Evolutionary conservation across 2,797 vertebrate species (phyloP).

Genomic region (Macropus fuliginosus): DNA sequence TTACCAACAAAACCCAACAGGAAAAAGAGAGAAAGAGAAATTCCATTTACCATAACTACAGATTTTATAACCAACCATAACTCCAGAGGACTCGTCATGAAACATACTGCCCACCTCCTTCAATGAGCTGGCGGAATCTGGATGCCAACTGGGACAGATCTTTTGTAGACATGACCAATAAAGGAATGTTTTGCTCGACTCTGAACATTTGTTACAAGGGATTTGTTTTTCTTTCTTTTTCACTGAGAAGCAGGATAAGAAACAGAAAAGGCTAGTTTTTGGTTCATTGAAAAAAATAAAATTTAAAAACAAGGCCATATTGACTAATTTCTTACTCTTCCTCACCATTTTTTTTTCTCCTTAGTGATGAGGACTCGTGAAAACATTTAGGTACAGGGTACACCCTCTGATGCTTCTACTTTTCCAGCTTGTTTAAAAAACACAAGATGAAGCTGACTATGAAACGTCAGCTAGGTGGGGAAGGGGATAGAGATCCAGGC

Average conservation of each 20-base stretch:
- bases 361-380: too few species aligned
- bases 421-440: slow-evolving; percentile 3
- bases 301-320: too few species aligned
- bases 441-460: slow-evolving; percentile 1
- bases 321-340: too few species aligned
- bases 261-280: neutral
- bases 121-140: neutral
- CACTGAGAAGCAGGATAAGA: neutral
- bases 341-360: too few species aligned
- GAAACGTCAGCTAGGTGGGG: neutral
- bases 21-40: neutral
- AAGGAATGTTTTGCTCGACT: neutral
- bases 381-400: too few species aligned
- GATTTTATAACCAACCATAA: neutral
- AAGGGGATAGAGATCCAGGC: too few species aligned
- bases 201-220: neutral
- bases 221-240: neutral
- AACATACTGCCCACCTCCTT: neutral
- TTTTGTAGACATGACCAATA: neutral
- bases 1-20: neutral
- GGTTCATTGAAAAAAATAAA: neutral
- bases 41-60: neutral
- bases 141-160: neutral
- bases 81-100: neutral
- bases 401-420: too few species aligned